phyloP scores from a whole-genome alignment of 2,888 invertebrate species.

The Lapara coniferarum region DNA sequence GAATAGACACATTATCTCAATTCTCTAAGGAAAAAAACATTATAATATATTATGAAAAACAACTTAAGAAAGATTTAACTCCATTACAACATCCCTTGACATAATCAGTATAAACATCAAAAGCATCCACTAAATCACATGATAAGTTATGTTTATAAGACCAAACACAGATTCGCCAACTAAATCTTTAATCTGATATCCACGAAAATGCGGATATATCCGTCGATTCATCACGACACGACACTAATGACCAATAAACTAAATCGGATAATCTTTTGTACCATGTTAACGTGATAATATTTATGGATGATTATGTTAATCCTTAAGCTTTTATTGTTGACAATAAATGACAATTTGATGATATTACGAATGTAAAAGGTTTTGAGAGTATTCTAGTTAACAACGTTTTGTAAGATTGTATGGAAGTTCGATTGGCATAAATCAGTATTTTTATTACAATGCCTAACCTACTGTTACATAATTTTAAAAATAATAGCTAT shows the following conservation, averaged over 20 bases:
- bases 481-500: background rate
- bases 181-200: constrained; percentile 14
- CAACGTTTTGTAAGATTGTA: background rate
- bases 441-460: background rate
- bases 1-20: background rate
- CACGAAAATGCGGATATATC: background rate
- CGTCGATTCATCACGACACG: constrained; percentile 15
- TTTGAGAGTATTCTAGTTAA: background rate
- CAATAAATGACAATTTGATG: background rate
- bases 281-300: background rate
- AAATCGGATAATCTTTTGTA: constrained; percentile 11
- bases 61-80: too few relatives aligned
- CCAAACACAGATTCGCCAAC: background rate
- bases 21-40: too few relatives aligned
- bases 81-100: background rate
- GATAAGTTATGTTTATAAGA: background rate
- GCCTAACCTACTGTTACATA: background rate
- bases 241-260: constrained; percentile 19
- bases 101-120: background rate
- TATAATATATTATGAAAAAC: too few relatives aligned
- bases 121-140: too few relatives aligned
- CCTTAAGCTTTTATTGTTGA: background rate
- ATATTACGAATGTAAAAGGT: constrained; percentile 3
- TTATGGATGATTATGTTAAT: background rate
- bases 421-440: background rate